phyloP scores from a whole-genome alignment of 2,888 invertebrate species.

The Allacma fusca region DNA sequence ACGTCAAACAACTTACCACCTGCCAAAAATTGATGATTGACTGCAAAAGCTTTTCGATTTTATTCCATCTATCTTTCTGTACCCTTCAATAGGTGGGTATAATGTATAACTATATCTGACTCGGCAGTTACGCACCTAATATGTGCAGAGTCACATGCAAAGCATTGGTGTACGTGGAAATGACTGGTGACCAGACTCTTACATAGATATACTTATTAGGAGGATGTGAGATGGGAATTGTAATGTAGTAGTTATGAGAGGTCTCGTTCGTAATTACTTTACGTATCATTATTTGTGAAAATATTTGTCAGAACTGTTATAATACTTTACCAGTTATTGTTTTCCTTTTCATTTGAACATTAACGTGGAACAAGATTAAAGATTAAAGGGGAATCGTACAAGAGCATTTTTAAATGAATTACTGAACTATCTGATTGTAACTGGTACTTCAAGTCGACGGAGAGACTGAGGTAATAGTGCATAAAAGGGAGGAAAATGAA shows the following conservation, averaged over 20 bases:
- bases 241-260: no score
- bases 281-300: not conserved
- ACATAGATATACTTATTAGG: no score
- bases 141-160: no score
- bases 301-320: not conserved
- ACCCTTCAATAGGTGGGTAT: no score
- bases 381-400: conserved; percentile 3
- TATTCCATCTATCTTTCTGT: not conserved
- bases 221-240: no score
- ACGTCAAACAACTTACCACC: conserved; percentile 8
- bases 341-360: not conserved
- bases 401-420: not conserved
- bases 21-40: not conserved
- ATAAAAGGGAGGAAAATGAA: not conserved
- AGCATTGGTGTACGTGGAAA: no score
- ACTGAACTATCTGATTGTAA: not conserved
- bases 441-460: not conserved
- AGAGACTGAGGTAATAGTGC: not conserved
- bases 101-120: no score
- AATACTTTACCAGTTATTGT: conserved; percentile 12
- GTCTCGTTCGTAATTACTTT: not conserved
- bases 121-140: no score
- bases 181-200: no score
- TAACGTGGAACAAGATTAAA: not conserved
- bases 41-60: not conserved